phyloP scores from a whole-genome alignment of 2,113 vertebrate genomes.

The Oplegnathus fasciatus region DNA sequence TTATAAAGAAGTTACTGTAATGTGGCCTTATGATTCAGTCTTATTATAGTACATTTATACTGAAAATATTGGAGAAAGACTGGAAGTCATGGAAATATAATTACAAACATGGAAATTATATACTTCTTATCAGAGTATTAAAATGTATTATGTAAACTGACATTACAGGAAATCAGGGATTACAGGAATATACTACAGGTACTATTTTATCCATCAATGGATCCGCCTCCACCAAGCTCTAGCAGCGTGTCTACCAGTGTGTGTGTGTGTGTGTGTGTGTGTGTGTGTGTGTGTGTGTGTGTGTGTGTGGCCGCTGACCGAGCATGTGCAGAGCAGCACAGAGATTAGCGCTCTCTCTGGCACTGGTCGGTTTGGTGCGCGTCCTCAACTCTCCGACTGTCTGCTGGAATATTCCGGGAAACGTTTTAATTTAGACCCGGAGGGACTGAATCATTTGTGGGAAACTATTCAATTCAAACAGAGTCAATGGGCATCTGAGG shows the following conservation, averaged over 20 bases:
- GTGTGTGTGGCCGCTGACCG: neutral
- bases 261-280: neutral
- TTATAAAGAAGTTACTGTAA: neutral
- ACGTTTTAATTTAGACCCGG: neutral
- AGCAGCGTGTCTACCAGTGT: neutral
- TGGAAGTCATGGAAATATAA: neutral
- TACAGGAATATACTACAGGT: neutral
- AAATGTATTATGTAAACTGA: conserved; percentile 4
- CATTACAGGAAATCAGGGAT: neutral
- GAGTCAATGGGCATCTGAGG: neutral
- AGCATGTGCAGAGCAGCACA: conserved; percentile 46
- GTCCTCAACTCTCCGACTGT: neutral
- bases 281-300: conserved; percentile 20
- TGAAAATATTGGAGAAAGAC: neutral
- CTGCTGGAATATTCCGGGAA: conserved; percentile 26
- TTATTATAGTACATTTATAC: neutral
- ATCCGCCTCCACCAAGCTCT: conserved; percentile 1
- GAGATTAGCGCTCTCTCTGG: conserved; percentile 39
- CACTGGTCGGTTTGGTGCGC: neutral
- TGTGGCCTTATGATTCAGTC: neutral
- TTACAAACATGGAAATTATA: neutral
- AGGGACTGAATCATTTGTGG: neutral
- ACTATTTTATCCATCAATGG: neutral
- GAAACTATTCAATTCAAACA: neutral
- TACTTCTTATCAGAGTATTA: neutral